Evolutionary conservation across 1,140 invertebrate genomes (phyloP).

Genomic region (Rhizoglyphus robini): DNA sequence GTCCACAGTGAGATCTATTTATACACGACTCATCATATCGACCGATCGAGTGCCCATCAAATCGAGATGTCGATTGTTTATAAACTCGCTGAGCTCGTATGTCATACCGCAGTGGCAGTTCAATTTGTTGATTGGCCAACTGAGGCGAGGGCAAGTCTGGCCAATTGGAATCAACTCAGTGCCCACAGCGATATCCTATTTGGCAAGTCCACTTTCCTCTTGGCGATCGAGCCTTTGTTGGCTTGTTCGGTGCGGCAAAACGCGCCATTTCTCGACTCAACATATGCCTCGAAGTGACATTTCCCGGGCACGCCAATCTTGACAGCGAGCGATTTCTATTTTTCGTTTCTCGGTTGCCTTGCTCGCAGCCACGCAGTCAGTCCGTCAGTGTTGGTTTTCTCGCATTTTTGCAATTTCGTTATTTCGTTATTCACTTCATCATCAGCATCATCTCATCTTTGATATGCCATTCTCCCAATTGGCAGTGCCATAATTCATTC

Average conservation of each 20-base stretch:
- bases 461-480: conserved; percentile 15
- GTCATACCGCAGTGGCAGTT: no score
- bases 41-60: not conserved
- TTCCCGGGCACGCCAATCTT: conserved; percentile 15
- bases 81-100: not conserved
- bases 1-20: no score
- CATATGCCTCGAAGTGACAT: conserved; percentile 14
- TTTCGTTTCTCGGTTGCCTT: not conserved
- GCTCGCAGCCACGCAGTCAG: not conserved
- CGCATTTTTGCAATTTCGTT: conserved; percentile 11
- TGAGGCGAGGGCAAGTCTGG: no score
- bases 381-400: conserved; percentile 5
- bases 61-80: not conserved
- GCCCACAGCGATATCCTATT: not conserved
- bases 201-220: not conserved
- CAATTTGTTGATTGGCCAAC: not conserved
- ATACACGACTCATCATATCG: not conserved
- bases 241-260: no score
- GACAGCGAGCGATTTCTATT: conserved; percentile 10
- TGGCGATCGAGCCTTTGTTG: not conserved
- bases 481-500: conserved; percentile 15
- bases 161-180: not conserved
- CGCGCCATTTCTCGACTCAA: no score
- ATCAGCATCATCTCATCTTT: conserved; percentile 12
- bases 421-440: conserved; percentile 10